phyloP scores from a whole-genome alignment of 2,113 vertebrate species.

The Ameiurus melas region DNA sequence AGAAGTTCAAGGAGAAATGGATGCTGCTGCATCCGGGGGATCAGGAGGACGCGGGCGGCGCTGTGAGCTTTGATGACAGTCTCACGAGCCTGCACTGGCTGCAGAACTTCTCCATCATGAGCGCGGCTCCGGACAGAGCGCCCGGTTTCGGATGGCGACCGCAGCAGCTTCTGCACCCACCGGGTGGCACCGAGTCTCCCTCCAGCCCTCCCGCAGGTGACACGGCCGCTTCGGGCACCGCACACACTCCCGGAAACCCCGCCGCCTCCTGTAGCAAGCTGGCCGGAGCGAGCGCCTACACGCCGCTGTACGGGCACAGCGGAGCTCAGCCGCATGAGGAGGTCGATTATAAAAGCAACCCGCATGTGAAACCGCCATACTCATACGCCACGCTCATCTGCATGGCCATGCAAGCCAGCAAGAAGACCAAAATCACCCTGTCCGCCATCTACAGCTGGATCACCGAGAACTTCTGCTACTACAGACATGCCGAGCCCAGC shows the following conservation, averaged over 20 bases:
- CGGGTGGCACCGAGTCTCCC: conserved; percentile 71
- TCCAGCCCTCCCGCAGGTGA: conserved; percentile 81
- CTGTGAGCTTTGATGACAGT: conserved; percentile 76
- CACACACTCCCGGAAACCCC: conserved; percentile 70
- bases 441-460: conserved; percentile 87
- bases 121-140: conserved; percentile 71
- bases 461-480: conserved; percentile 84
- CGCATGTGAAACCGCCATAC: conserved; percentile 79
- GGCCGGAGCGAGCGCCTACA: conserved; percentile 53
- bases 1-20: conserved; percentile 75
- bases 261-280: conserved; percentile 68
- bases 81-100: conserved; percentile 86
- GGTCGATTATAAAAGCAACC: conserved; percentile 79
- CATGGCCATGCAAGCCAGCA: conserved; percentile 85
- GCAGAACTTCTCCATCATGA: conserved; percentile 83
- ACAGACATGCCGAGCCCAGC: conserved; percentile 83
- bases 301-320: conserved; percentile 50
- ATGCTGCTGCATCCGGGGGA: conserved; percentile 68
- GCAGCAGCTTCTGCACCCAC: conserved; percentile 62
- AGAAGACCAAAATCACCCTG: conserved; percentile 80
- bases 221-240: conserved; percentile 75
- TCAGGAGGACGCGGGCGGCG: conserved; percentile 59
- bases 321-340: conserved; percentile 64
- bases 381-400: conserved; percentile 85
- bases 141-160: conserved; percentile 60